These are phyloP conservation scores for Girardia tigrina DNA, from an alignment of 2,888 invertebrate species.

Conservation along the genomic window DNA sequence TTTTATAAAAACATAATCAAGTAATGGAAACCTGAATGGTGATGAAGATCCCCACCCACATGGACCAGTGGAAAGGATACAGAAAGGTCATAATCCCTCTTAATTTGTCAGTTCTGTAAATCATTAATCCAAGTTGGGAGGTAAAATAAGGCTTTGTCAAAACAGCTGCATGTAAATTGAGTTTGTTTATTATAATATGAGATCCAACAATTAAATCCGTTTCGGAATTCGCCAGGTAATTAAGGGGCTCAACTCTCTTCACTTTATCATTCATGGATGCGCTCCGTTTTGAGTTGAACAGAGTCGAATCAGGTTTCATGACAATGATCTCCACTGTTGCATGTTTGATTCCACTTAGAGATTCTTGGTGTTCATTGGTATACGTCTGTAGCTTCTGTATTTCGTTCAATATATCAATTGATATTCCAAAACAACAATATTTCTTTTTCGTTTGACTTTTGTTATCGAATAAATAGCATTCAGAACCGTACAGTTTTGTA, in stretches of 20 bases:
- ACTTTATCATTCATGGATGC: background rate
- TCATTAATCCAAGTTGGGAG: background rate
- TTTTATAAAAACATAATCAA: too few relatives aligned
- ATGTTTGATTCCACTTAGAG: background rate
- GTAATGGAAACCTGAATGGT: background rate
- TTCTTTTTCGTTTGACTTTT: background rate
- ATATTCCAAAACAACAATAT: background rate
- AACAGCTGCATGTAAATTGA: background rate
- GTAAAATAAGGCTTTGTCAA: background rate
- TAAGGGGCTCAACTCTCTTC: background rate
- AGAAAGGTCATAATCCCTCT: background rate
- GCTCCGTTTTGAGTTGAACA: background rate
- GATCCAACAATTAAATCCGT: background rate
- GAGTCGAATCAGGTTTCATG: background rate
- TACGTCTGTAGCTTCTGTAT: background rate
- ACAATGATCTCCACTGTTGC: background rate
- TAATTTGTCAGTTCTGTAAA: background rate
- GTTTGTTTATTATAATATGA: background rate
- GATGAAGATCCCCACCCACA: background rate
- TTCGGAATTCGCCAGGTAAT: background rate
- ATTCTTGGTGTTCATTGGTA: background rate
- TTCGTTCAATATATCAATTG: background rate
- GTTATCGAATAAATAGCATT: background rate
- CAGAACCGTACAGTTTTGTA: background rate
- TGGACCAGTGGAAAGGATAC: slow-evolving; percentile 8